Evolutionary conservation across 2,113 vertebrate species (phyloP).

Genomic region (Crotalus tigris): DNA sequence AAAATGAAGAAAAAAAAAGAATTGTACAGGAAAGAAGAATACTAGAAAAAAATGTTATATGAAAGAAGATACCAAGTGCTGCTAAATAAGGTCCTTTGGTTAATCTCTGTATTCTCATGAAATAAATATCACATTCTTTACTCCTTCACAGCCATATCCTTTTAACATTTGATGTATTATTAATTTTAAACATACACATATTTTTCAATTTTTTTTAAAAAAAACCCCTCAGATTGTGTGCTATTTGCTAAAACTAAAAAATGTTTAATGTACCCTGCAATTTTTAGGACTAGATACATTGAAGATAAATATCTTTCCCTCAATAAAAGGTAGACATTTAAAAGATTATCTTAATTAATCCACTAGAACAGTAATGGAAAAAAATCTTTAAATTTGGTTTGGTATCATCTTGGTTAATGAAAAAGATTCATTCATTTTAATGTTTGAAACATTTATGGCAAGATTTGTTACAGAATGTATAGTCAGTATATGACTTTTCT

Average conservation of each 20-base stretch:
- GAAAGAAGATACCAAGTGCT: slow-evolving; percentile 28
- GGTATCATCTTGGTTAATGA: background rate
- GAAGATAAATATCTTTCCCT: slow-evolving; percentile 44
- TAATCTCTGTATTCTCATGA: background rate
- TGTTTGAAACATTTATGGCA: background rate
- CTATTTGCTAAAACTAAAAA: slow-evolving; percentile 62
- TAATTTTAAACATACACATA: slow-evolving; percentile 78
- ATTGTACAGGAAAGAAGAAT: slow-evolving; percentile 40
- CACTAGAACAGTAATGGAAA: background rate
- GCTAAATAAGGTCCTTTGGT: background rate
- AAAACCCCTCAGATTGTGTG: slow-evolving; percentile 70
- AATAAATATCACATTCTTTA: slow-evolving; percentile 35
- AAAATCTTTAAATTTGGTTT: background rate
- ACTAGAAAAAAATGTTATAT: slow-evolving; percentile 73
- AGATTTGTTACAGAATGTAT: background rate
- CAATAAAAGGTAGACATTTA: slow-evolving; percentile 8
- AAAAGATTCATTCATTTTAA: background rate
- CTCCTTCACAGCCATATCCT: slow-evolving; percentile 47
- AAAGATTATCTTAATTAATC: background rate
- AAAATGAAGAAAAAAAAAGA: slow-evolving; percentile 47
- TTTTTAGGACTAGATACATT: slow-evolving; percentile 43
- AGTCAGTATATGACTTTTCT: background rate
- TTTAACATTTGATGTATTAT: slow-evolving; percentile 84
- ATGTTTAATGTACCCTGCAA: slow-evolving; percentile 37
- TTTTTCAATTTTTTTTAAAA: slow-evolving; percentile 73